Evolutionary conservation across 2,113 vertebrate genomes (phyloP).

Genomic region (Chionodraco myersi): DNA sequence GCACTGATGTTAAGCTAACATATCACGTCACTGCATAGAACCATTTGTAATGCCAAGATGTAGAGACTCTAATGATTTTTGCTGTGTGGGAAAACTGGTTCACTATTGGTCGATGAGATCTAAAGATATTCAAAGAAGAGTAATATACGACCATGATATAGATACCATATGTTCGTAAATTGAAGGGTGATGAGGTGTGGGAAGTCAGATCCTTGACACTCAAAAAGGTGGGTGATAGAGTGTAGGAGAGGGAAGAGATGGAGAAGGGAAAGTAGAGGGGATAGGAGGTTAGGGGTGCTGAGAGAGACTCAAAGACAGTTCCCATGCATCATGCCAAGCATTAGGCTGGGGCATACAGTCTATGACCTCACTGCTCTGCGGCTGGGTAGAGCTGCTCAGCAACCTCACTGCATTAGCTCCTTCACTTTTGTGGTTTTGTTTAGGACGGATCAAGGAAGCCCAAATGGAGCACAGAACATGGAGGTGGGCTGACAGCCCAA

Average conservation of each 20-base stretch:
- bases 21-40: conserved; percentile 48
- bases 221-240: conserved; percentile 48
- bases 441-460: conserved; percentile 75
- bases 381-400: conserved; percentile 60
- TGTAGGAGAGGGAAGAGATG: conserved; percentile 40
- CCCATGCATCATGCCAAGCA: conserved; percentile 76
- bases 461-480: conserved; percentile 78
- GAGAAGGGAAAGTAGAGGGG: conserved; percentile 34
- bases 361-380: conserved; percentile 78
- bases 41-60: conserved; percentile 47
- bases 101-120: conserved; percentile 48
- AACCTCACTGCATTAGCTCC: conserved; percentile 64
- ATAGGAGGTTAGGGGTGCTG: conserved; percentile 49
- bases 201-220: conserved; percentile 54
- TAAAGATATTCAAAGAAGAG: conserved; percentile 60
- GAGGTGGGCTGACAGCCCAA: conserved; percentile 71
- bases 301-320: conserved; percentile 76
- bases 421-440: conserved; percentile 80
- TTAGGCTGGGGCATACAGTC: conserved; percentile 68
- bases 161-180: conserved; percentile 73
- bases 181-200: conserved; percentile 76
- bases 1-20: conserved; percentile 46
- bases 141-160: conserved; percentile 68
- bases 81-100: conserved; percentile 62
- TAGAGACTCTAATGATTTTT: conserved; percentile 58